phyloP scores from a whole-genome alignment of 2,888 invertebrate species.

The Ectropis crepuscularia region DNA sequence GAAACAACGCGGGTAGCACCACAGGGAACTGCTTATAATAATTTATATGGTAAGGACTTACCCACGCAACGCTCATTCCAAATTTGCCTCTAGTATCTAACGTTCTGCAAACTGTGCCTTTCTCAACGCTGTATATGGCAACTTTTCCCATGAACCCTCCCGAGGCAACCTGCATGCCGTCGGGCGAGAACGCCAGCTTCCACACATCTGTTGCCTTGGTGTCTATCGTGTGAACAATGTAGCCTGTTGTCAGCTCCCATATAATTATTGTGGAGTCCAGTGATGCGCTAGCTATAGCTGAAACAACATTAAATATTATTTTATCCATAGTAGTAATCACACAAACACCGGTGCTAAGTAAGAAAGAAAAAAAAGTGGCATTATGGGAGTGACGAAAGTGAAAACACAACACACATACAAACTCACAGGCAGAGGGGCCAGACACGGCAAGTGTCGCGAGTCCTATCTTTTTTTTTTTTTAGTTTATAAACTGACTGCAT shows the following conservation, averaged over 20 bases:
- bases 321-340: neutral
- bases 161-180: slow-evolving; percentile 93
- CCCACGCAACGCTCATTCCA: slow-evolving; percentile 96
- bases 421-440: no score
- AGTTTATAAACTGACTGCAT: no score
- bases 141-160: slow-evolving; percentile 97
- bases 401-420: no score
- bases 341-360: no score
- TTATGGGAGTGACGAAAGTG: no score
- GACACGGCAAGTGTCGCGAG: no score
- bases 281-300: slow-evolving; percentile 94
- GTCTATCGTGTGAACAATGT: slow-evolving; percentile 92
- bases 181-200: slow-evolving; percentile 97
- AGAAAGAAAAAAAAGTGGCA: no score
- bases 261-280: slow-evolving; percentile 95
- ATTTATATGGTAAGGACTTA: slow-evolving; percentile 80
- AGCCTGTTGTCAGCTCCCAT: slow-evolving; percentile 95
- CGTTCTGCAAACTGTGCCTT: slow-evolving; percentile 91
- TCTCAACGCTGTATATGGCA: slow-evolving; percentile 93
- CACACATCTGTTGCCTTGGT: slow-evolving; percentile 96
- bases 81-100: slow-evolving; percentile 97
- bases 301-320: slow-evolving; percentile 16
- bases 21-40: no score
- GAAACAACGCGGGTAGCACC: no score
- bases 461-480: no score